These are phyloP conservation scores for Harpagifer antarcticus DNA, from an alignment of 2,797 vertebrate genomes.

Conservation along the genomic window DNA sequence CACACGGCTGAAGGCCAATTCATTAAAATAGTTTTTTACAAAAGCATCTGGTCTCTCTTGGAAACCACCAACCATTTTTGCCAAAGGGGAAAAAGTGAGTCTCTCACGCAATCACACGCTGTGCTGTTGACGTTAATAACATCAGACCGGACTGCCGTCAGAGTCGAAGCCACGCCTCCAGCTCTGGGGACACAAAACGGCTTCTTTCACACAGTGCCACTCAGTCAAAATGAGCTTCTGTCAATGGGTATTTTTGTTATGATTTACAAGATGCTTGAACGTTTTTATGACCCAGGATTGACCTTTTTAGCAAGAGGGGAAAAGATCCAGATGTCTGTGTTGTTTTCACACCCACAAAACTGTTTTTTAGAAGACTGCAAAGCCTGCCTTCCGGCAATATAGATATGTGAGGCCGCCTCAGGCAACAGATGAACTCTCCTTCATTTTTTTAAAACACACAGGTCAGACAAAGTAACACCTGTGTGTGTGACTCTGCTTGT, in stretches of 20 bases:
- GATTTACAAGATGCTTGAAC: slow-evolving; percentile 15
- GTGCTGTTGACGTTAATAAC: slow-evolving; percentile 42
- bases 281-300: slow-evolving; percentile 16
- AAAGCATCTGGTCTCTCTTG: slow-evolving; percentile 50
- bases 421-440: slow-evolving; percentile 23
- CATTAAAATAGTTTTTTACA: slow-evolving; percentile 49
- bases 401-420: slow-evolving; percentile 7
- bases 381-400: slow-evolving; percentile 10
- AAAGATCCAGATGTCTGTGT: slow-evolving; percentile 6
- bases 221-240: slow-evolving; percentile 15
- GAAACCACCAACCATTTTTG: slow-evolving; percentile 46
- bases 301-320: background rate
- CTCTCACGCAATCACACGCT: slow-evolving; percentile 4
- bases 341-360: background rate
- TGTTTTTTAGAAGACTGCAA: background rate
- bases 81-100: slow-evolving; percentile 13
- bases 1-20: slow-evolving; percentile 17
- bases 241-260: background rate
- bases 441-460: slow-evolving; percentile 10
- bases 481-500: background rate
- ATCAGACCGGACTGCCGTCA: slow-evolving; percentile 28
- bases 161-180: slow-evolving; percentile 1
- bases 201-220: slow-evolving; percentile 25
- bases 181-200: background rate
- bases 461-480: slow-evolving; percentile 21